A percentile compares a stretch with the other conserved stretches of the same genome.
Evolutionary conservation across 2,888 invertebrate species (phyloP).

Genomic region (Blastobasis lacticolella): DNA sequence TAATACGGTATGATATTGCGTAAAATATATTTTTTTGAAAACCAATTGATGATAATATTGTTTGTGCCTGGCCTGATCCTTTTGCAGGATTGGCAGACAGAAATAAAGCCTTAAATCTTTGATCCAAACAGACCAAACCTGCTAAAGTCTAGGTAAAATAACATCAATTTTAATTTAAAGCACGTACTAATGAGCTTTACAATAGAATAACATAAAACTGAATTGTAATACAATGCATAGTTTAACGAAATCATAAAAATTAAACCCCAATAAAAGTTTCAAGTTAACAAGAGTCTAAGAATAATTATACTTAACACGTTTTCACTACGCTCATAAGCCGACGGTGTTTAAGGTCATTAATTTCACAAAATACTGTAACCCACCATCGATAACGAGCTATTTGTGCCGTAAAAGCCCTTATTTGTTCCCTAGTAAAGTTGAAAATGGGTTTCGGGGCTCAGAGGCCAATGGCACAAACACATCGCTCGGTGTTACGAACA

Average conservation of each 20-base stretch:
- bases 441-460: conserved; percentile 28
- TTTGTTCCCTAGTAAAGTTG: conserved; percentile 19
- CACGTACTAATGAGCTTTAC: background rate
- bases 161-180: background rate
- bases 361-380: conserved; percentile 13
- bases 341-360: conserved; percentile 12
- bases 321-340: conserved; percentile 7
- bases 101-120: too few species aligned
- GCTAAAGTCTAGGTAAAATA: too few species aligned
- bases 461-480: conserved; percentile 37
- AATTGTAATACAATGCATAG: background rate
- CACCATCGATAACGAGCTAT: conserved; percentile 10
- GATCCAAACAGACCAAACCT: too few species aligned
- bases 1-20: too few species aligned
- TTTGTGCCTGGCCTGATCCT: too few species aligned
- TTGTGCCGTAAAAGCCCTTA: background rate
- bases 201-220: background rate
- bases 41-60: too few species aligned
- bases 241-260: background rate
- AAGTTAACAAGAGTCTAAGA: background rate
- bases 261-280: background rate
- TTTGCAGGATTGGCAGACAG: too few species aligned
- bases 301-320: background rate
- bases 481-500: conserved; percentile 65
- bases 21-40: too few species aligned